Conservation (phyloP, 2,113 vertebrate species). For the Alaudala cheleensis region DNA sequence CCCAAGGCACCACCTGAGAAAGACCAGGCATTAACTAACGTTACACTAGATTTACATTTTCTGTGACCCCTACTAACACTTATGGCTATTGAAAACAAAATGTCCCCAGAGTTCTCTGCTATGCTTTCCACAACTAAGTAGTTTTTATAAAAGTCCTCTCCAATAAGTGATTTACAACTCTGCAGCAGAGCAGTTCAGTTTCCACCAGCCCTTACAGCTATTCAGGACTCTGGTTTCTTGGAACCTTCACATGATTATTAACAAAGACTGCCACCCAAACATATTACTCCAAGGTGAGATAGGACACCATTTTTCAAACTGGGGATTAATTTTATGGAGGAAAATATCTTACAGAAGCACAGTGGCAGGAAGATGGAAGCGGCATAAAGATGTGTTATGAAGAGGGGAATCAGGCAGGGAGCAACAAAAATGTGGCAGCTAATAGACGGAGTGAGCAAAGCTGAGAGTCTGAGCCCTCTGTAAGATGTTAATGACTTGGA, state of each 20-base stretch:
- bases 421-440: background rate
- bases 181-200: background rate
- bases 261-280: background rate
- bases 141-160: background rate
- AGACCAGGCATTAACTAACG: background rate
- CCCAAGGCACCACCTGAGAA: background rate
- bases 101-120: background rate
- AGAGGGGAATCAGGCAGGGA: background rate
- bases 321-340: background rate
- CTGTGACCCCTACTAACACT: background rate
- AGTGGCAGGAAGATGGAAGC: background rate
- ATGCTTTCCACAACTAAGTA: background rate
- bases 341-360: background rate
- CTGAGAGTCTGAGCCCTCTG: background rate
- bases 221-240: background rate
- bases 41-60: background rate
- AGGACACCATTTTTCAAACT: background rate
- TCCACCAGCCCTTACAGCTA: background rate
- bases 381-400: background rate
- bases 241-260: too few species aligned
- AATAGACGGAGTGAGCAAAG: background rate
- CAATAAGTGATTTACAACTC: background rate
- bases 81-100: background rate
- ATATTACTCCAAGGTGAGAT: background rate
- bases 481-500: background rate